phyloP scores from a whole-genome alignment of 1,140 invertebrate genomes.

The Anagrus nilaparvatae region DNA sequence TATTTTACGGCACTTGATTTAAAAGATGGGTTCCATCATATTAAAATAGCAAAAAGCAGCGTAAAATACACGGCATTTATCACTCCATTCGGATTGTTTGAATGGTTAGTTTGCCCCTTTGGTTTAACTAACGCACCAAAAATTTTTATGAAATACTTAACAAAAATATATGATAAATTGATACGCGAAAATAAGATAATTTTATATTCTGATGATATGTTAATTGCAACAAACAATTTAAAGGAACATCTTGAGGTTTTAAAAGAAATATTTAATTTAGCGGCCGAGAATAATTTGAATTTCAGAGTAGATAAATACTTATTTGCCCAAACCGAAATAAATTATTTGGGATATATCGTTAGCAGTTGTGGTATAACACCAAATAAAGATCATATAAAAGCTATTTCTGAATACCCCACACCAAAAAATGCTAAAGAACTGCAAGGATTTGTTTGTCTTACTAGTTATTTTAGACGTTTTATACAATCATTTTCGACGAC shows the following conservation, averaged over 20 bases:
- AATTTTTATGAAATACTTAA: constrained; percentile 21
- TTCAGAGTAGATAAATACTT: constrained; percentile 17
- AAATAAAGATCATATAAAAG: not conserved
- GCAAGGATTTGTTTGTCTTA: constrained; percentile 19
- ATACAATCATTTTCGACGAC: constrained; percentile 19
- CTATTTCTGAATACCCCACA: constrained; percentile 8
- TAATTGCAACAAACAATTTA: constrained; percentile 11
- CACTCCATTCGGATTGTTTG: constrained; percentile 15
- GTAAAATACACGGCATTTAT: constrained; percentile 19
- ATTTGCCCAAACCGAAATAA: constrained; percentile 16
- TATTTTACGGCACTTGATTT: constrained; percentile 21
- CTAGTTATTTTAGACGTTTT: constrained; percentile 20
- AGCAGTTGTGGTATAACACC: constrained; percentile 2
- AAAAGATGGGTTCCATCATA: constrained; percentile 8
- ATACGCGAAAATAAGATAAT: constrained; percentile 3
- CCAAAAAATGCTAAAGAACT: constrained; percentile 16
- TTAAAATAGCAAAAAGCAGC: constrained; percentile 15
- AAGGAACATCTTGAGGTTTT: constrained; percentile 14
- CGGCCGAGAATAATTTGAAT: constrained; percentile 8
- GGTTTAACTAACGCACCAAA: constrained; percentile 17
- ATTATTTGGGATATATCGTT: constrained; percentile 19
- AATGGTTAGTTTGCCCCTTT: constrained; percentile 25
- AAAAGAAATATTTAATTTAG: constrained; percentile 11
- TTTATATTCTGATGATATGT: constrained; percentile 22
- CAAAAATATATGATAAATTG: constrained; percentile 16